Evolutionary conservation across 2,888 invertebrate genomes (phyloP).

Genomic region (Augochlorella aurata): DNA sequence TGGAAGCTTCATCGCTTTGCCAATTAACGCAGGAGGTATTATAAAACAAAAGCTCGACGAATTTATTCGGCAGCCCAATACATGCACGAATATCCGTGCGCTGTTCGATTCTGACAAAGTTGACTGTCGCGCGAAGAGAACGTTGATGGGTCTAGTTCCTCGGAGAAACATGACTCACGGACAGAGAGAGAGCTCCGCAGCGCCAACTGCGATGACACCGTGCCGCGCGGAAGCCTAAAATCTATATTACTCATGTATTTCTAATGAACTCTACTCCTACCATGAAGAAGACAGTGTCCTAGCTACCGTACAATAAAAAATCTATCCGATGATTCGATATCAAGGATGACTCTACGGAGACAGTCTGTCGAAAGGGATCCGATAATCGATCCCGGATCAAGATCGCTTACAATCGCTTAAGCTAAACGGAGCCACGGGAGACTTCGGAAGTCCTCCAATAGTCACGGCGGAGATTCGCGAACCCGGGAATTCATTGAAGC

Average conservation of each 20-base stretch:
- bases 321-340: conserved; percentile 1
- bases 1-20: no score
- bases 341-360: conserved; percentile 5
- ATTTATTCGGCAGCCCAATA: no score
- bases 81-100: background rate
- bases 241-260: conserved; percentile 4
- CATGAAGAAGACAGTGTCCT: background rate
- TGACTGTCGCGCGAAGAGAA: background rate
- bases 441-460: conserved; percentile 11
- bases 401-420: background rate
- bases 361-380: background rate
- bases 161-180: background rate
- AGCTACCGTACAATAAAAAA: conserved; percentile 6
- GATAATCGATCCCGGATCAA: background rate
- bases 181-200: background rate
- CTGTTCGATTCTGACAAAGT: background rate
- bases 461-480: background rate
- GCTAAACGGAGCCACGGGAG: background rate
- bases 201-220: conserved; percentile 1
- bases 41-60: no score
- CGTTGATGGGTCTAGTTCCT: background rate
- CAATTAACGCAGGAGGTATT: no score
- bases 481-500: background rate
- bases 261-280: conserved; percentile 3
- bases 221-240: background rate